Evolutionary conservation across 2,888 invertebrate genomes (phyloP).

Genomic region (Polymixis lichenea): DNA sequence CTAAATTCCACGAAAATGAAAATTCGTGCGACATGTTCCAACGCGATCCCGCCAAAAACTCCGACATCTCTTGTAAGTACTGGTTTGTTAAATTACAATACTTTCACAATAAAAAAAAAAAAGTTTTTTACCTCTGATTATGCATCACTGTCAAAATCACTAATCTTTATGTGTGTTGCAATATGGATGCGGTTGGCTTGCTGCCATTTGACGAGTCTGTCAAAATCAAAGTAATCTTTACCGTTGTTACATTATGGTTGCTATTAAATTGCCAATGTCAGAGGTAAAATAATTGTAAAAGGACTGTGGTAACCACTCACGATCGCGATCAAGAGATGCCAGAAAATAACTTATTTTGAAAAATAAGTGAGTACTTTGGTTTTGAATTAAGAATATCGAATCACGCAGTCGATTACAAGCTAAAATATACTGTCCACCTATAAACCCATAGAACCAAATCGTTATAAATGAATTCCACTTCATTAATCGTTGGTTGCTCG

Average conservation of each 20-base stretch:
- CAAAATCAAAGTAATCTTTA: not conserved
- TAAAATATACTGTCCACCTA: constrained; percentile 15
- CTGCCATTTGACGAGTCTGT: not conserved
- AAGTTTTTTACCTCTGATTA: not conserved
- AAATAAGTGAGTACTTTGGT: not conserved
- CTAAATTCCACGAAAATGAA: too few relatives aligned
- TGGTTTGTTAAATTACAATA: not conserved
- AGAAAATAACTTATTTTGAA: not conserved
- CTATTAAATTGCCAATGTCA: not conserved
- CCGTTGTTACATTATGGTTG: not conserved
- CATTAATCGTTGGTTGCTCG: constrained; percentile 68
- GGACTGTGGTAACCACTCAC: not conserved
- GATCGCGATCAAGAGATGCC: not conserved
- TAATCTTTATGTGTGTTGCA: not conserved
- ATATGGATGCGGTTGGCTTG: not conserved
- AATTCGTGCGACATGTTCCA: too few relatives aligned
- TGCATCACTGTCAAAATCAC: not conserved
- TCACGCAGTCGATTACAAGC: not conserved
- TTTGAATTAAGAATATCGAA: not conserved
- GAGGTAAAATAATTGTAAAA: not conserved
- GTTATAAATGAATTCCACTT: constrained; percentile 69
- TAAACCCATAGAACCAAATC: constrained; percentile 61
- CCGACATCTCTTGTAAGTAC: not conserved
- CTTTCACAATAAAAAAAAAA: not conserved
- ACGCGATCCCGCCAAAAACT: too few relatives aligned